These are phyloP conservation scores for Zoanthus solanderi DNA, from an alignment of 92 coral and sea anemone genomes.

Conservation along the genomic window DNA sequence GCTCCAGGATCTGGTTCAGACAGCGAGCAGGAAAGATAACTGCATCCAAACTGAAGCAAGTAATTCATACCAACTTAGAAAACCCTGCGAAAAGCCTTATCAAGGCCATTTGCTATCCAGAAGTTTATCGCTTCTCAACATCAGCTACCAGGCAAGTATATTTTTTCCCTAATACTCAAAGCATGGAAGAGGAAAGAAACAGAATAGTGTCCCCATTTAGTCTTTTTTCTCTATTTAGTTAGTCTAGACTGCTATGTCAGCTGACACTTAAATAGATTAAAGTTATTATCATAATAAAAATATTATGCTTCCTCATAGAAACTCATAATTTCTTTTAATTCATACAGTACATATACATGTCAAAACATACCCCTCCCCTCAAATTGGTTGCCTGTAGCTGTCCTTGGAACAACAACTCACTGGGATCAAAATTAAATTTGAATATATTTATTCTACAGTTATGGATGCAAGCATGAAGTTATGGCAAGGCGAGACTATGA, in stretches of 20 bases:
- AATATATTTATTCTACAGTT: constrained; percentile 25
- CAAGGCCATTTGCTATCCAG: constrained; percentile 52
- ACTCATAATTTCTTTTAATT: not conserved
- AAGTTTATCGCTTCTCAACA: constrained; percentile 47
- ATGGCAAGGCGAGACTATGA: constrained; percentile 46
- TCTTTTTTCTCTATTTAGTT: not conserved
- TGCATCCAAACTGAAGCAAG: constrained; percentile 41
- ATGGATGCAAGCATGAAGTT: constrained; percentile 63
- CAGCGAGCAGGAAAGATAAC: constrained; percentile 51
- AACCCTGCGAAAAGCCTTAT: constrained; percentile 42
- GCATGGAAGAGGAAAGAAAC: not conserved
- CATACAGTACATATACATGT: not conserved
- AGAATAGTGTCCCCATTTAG: constrained; percentile 1
- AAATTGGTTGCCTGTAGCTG: not conserved
- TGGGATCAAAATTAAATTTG: not conserved
- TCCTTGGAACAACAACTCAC: not conserved
- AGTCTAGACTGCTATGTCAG: constrained; percentile 13
- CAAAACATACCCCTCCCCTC: not conserved
- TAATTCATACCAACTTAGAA: constrained; percentile 17
- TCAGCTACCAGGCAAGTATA: constrained; percentile 47
- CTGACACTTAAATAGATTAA: not conserved
- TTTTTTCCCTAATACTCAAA: not conserved
- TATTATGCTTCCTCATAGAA: not conserved
- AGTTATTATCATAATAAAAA: not conserved
- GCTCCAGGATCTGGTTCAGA: constrained; percentile 44